These are phyloP conservation scores for Dione juno DNA, from an alignment of 2,888 invertebrate species.

Conservation along the genomic window DNA sequence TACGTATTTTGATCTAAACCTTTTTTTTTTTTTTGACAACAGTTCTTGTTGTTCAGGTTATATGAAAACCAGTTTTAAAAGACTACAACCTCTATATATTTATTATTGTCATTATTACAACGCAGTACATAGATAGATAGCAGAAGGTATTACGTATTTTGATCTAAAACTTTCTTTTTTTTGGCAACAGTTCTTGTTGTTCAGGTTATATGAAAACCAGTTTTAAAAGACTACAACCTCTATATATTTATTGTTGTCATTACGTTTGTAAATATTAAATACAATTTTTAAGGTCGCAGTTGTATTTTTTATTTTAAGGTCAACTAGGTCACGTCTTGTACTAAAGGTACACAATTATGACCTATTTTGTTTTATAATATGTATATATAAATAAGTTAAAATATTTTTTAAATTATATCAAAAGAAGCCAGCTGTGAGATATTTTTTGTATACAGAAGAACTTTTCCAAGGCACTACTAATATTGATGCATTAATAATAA, in stretches of 20 bases:
- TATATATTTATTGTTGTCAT: neutral
- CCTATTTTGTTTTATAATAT: neutral
- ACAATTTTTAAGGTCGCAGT: neutral
- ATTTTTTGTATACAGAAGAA: neutral
- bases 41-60: neutral
- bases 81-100: neutral
- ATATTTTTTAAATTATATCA: neutral
- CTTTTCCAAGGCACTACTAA: no score
- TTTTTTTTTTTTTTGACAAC: neutral
- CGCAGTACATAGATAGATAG: neutral
- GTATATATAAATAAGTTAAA: neutral
- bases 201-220: neutral
- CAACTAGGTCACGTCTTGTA: neutral
- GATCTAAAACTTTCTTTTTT: slow-evolving; percentile 19
- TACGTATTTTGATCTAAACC: slow-evolving; percentile 30
- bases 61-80: neutral
- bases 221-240: neutral
- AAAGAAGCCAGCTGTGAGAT: neutral
- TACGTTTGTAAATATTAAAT: neutral
- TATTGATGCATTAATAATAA: no score
- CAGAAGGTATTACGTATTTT: slow-evolving; percentile 24
- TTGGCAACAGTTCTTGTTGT: neutral
- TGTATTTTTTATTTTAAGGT: neutral
- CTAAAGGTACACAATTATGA: neutral
- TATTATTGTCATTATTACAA: slow-evolving; percentile 4